Conservation (phyloP, 1,140 invertebrate genomes). For the Nomia melanderi region DNA sequence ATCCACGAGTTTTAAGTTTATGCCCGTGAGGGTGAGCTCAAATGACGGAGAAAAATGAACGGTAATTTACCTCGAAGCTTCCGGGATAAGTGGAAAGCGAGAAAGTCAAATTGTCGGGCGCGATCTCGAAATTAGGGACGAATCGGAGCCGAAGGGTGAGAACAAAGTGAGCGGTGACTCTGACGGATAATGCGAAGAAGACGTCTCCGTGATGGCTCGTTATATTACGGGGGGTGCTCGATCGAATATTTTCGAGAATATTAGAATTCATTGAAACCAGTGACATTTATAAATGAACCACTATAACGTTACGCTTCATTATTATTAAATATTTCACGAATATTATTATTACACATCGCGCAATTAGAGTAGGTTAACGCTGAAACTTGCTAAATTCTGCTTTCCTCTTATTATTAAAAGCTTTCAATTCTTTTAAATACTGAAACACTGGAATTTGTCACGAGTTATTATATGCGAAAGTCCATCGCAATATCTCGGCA, state of each 20-base stretch:
- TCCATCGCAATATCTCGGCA: not conserved
- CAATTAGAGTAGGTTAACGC: too few species aligned
- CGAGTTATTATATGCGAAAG: not conserved
- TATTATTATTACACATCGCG: too few species aligned
- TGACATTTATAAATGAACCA: not conserved
- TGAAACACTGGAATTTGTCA: not conserved
- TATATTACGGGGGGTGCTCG: not conserved
- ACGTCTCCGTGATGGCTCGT: conserved; percentile 10
- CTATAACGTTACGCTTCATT: not conserved
- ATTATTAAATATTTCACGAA: too few species aligned
- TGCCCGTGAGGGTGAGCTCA: conserved; percentile 28
- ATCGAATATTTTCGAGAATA: not conserved
- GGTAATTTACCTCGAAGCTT: conserved; percentile 55
- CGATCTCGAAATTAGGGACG: conserved; percentile 55
- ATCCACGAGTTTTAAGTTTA: conserved; percentile 23
- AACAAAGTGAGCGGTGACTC: conserved; percentile 29
- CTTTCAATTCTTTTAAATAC: too few species aligned
- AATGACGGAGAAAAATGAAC: conserved; percentile 66
- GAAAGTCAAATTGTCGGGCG: conserved; percentile 64
- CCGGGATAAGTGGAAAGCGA: conserved; percentile 51
- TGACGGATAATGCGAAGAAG: conserved; percentile 31
- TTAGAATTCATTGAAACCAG: not conserved
- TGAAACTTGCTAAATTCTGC: too few species aligned
- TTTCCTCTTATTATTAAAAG: too few species aligned
- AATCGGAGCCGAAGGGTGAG: conserved; percentile 44